Conservation (phyloP, 1,140 invertebrate genomes). For the Monochamus saltuarius region DNA sequence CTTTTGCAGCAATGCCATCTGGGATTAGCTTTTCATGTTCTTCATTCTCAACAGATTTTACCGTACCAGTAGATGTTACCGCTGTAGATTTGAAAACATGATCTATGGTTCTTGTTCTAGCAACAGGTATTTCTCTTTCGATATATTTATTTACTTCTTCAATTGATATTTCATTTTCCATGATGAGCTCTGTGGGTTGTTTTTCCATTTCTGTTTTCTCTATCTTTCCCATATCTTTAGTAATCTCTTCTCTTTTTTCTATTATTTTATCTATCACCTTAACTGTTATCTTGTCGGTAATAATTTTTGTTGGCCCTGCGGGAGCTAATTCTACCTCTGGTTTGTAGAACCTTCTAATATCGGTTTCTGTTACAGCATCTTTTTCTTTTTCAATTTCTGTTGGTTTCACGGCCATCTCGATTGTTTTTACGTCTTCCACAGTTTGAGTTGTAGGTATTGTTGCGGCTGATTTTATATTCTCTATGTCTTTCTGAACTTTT, state of each 20-base stretch:
- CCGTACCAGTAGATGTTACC: no score
- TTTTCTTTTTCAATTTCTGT: constrained; percentile 4
- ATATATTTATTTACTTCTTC: no score
- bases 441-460: not conserved
- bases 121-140: no score
- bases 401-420: not conserved
- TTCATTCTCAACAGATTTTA: no score
- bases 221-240: not conserved
- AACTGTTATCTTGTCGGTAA: constrained; percentile 1
- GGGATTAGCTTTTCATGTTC: no score
- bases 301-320: not conserved
- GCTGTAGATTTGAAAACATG: no score
- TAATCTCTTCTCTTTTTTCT: not conserved
- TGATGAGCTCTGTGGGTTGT: no score
- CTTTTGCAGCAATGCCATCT: no score
- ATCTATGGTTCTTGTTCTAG: no score
- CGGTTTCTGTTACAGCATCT: constrained; percentile 4
- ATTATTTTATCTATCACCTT: constrained; percentile 22
- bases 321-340: not conserved
- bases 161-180: no score
- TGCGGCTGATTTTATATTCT: constrained; percentile 10
- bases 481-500: constrained; percentile 16
- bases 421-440: not conserved
- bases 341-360: no score
- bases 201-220: no score